These are phyloP conservation scores for Rhagonycha fulva DNA, from an alignment of 2,888 invertebrate species.

Conservation along the genomic window DNA sequence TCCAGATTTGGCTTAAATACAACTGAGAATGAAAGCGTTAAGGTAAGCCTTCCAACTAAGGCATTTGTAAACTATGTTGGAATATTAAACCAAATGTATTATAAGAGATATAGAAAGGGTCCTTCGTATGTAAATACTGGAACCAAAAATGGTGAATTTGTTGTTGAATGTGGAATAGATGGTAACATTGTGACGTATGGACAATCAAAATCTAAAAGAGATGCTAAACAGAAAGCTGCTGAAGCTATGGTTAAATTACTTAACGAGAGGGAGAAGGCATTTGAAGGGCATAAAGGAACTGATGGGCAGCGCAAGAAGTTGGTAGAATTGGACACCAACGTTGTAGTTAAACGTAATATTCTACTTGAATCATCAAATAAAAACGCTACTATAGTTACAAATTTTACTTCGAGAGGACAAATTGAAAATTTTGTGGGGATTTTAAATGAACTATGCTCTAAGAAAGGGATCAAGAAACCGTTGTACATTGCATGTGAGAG, in stretches of 20 bases:
- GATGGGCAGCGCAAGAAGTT: background rate
- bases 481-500: background rate
- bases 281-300: background rate
- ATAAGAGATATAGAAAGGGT: background rate
- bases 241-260: background rate
- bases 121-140: background rate
- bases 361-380: background rate
- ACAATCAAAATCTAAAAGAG: background rate
- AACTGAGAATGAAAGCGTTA: too few species aligned
- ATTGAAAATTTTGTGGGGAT: background rate
- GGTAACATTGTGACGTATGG: background rate
- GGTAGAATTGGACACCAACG: background rate
- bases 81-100: background rate
- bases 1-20: background rate
- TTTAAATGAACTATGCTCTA: background rate
- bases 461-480: background rate
- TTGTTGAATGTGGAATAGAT: background rate
- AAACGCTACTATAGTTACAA: background rate
- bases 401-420: background rate
- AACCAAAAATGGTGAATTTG: background rate
- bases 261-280: background rate
- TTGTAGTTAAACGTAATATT: background rate
- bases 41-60: background rate
- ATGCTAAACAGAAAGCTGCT: background rate
- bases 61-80: background rate